Evolutionary conservation across 1,140 invertebrate genomes (phyloP).

Genomic region (Drosophila hydei): DNA sequence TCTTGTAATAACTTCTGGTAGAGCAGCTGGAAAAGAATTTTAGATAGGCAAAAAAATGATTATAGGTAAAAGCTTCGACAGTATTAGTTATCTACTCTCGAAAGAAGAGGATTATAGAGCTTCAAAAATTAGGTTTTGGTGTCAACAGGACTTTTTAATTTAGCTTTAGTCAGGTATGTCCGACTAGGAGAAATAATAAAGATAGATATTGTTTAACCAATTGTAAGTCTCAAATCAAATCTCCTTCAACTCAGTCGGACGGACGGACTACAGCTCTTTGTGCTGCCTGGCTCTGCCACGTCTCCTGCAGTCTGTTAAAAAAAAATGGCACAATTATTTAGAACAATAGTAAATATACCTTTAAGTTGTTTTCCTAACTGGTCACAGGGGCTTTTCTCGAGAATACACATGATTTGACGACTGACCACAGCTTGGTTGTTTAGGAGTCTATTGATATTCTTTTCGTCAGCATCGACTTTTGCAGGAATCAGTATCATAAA

Average conservation of each 20-base stretch:
- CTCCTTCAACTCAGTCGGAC: no score
- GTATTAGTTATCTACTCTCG: no score
- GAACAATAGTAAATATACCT: constrained; percentile 68
- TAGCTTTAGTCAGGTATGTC: no score
- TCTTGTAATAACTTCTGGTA: constrained; percentile 85
- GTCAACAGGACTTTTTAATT: no score
- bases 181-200: no score
- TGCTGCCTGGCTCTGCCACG: no score
- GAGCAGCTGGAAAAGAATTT: constrained; percentile 84
- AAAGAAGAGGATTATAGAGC: no score
- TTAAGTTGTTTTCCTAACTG: constrained; percentile 84
- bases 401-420: constrained; percentile 84
- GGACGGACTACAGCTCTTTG: no score
- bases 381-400: constrained; percentile 84
- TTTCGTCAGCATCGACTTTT: constrained; percentile 57
- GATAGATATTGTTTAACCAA: no score
- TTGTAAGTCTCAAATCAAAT: no score
- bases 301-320: not conserved
- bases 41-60: no score
- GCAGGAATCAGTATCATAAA: constrained; percentile 28
- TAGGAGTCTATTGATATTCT: constrained; percentile 67
- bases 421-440: constrained; percentile 75
- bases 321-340: constrained; percentile 5
- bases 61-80: not conserved
- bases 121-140: no score